Evolutionary conservation across 2,888 invertebrate genomes (phyloP), one percentile per base, ranked within the genome.

Genomic region (Acanthosepion esculentum): DNA sequence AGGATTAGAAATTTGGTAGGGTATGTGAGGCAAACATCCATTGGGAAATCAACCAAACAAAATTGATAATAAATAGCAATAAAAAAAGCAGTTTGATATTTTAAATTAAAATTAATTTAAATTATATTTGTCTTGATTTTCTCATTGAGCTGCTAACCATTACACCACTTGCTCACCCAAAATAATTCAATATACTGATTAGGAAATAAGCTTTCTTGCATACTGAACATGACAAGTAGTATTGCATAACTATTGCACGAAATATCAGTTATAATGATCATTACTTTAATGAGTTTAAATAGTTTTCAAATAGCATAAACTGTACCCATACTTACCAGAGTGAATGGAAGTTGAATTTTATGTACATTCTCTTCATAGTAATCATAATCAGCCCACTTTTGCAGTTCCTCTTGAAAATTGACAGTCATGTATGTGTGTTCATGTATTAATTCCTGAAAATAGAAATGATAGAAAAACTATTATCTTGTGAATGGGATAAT

Each of bases 331-430:
- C 96, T 96, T 95, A 97, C 97, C 94, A 97, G 97, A 50, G 98
- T 98, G 97, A 98, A 99, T 0, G 99, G 99, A 95, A 99, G 97
- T 97, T 99, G 99, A 95, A 99, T 98, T 97, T 98, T 98, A 96
- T 98, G 98, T 0, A 99, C 99, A 97, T 99, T 98, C 15, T 98
- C 98, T 96, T 99, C 98, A 95, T 97, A 97, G 97, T 98, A 98
- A 95, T 99, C 98, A 4, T 98, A 97, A 96, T 98, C 98, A 0
- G 98, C 98, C 99, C 99, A 99, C 96, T 98, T 98, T 41, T 98
- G 98, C 95, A 99, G 98, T 97, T 99, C 98, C 92, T 98, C 98
- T 95, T 98, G 98, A 97, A 99, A 99, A 97, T 99, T 98, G 0
- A 98, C 97, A 0, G 99, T 98, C 95, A 99, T 98, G 94, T 98